Percentiles rank a stretch among this genome's conserved stretches.
These are phyloP conservation scores for Sinella curviseta DNA, from an alignment of 1,140 invertebrate species.

Conservation along the genomic window DNA sequence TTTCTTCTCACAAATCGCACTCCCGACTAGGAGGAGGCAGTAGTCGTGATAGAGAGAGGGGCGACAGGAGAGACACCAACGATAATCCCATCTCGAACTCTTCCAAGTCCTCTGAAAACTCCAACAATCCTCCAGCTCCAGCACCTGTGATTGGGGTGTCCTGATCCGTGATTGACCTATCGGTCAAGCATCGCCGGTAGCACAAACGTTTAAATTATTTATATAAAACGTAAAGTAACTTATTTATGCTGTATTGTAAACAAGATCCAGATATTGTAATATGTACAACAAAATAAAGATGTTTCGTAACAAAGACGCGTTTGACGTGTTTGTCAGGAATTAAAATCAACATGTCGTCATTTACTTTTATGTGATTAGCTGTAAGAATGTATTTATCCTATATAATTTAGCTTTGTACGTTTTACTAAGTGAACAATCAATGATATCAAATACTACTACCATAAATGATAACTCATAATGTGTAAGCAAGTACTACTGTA, in stretches of 20 bases:
- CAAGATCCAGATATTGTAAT: neutral
- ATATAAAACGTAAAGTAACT: neutral
- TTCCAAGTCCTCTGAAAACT: neutral
- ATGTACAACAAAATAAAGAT: neutral
- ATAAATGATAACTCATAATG: too few species aligned
- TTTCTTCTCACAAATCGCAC: conserved; percentile 5
- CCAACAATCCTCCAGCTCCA: neutral
- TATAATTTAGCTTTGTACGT: neutral
- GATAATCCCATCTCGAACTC: neutral
- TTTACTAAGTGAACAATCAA: conserved; percentile 8
- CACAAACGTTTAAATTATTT: neutral
- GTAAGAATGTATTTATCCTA: conserved; percentile 17
- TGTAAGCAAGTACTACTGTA: too few species aligned
- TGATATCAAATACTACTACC: too few species aligned
- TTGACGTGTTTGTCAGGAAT: too few species aligned
- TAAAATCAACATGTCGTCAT: neutral
- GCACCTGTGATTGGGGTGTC: conserved; percentile 6
- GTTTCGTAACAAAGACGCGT: neutral
- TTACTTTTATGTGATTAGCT: conserved; percentile 10
- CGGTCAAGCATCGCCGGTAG: conserved; percentile 11
- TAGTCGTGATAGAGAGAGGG: neutral
- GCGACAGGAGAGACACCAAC: neutral
- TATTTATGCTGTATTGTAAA: neutral
- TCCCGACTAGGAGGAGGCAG: neutral
- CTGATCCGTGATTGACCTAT: conserved; percentile 25